phyloP scores from a whole-genome alignment of 2,797 vertebrate genomes.

The Propithecus perrieri region DNA sequence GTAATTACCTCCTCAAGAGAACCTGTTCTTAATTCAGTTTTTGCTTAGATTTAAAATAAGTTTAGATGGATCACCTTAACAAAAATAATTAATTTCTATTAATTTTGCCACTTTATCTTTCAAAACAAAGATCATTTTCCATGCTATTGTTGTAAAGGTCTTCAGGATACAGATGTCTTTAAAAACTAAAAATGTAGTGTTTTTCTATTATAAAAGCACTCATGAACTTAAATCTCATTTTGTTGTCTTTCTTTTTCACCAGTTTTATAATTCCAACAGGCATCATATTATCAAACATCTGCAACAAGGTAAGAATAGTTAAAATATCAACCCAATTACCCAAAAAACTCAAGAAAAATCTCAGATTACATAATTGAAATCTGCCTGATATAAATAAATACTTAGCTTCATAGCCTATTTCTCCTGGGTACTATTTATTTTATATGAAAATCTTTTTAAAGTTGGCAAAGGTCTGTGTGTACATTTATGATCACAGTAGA shows the following conservation, averaged over 20 bases:
- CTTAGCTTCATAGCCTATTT: not conserved
- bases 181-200: not conserved
- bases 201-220: not conserved
- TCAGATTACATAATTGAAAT: not conserved
- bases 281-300: not conserved
- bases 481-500: not conserved
- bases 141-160: not conserved
- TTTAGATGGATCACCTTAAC: not conserved
- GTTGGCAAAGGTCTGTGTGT: not conserved
- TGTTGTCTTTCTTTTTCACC: not conserved
- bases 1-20: not conserved
- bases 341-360: not conserved
- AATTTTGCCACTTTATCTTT: not conserved
- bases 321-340: not conserved
- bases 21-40: constrained; percentile 17
- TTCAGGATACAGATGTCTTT: not conserved
- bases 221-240: not conserved
- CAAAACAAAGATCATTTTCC: not conserved
- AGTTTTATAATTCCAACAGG: not conserved
- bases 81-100: constrained; percentile 26
- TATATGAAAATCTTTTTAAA: constrained; percentile 35
- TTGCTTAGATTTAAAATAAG: not conserved
- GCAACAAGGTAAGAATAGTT: not conserved
- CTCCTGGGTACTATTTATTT: not conserved
- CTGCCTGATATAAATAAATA: not conserved